Evolutionary conservation across 1,140 invertebrate genomes (phyloP).

Genomic region (Battus philenor): DNA sequence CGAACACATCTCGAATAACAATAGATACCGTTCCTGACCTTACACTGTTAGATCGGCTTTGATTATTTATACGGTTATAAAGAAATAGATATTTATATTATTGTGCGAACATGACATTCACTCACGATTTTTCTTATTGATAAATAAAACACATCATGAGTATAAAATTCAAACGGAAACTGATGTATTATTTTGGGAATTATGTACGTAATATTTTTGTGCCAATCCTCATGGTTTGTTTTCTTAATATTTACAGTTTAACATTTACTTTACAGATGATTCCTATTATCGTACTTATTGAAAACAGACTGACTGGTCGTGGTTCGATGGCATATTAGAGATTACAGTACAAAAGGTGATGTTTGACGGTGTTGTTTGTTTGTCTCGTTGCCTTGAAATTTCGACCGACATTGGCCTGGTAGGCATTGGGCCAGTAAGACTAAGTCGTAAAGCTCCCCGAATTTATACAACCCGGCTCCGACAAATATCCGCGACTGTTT

Average conservation of each 20-base stretch:
- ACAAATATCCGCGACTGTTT: constrained; percentile 12
- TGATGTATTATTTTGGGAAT: too few species aligned
- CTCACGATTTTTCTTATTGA: not conserved
- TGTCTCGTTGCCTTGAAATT: constrained; percentile 17
- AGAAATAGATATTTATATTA: constrained; percentile 1
- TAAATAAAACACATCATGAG: too few species aligned
- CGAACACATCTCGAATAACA: constrained; percentile 45
- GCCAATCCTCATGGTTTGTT: not conserved
- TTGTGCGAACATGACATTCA: not conserved
- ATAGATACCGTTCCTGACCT: constrained; percentile 42
- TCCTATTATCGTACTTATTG: not conserved
- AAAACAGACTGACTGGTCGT: not conserved
- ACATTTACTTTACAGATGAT: not conserved
- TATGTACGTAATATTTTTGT: too few species aligned
- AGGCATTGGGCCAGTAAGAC: constrained; percentile 13
- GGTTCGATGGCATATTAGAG: too few species aligned
- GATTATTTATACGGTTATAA: constrained; percentile 4
- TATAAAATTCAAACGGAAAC: too few species aligned
- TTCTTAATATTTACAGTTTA: too few species aligned
- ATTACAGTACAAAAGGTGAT: not conserved
- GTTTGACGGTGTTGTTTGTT: constrained; percentile 13
- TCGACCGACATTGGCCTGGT: constrained; percentile 15
- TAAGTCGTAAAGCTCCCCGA: constrained; percentile 17
- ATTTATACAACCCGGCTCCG: constrained; percentile 11
- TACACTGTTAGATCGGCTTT: constrained; percentile 17